phyloP scores from a whole-genome alignment of 2,113 vertebrate species.

The Salvelinus sp. region DNA sequence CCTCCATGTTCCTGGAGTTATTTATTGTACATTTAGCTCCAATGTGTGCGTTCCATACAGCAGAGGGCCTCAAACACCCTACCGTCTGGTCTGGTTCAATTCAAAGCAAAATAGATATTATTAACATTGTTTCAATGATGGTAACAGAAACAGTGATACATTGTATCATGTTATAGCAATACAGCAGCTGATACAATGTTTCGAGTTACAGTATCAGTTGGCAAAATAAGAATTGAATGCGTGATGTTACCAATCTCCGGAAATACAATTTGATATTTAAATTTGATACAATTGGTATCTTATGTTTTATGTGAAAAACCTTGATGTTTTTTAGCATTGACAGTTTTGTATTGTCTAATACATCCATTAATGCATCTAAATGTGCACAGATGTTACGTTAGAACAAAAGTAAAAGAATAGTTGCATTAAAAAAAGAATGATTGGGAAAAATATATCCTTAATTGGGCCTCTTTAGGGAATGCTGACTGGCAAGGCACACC shows the following conservation, averaged over 20 bases:
- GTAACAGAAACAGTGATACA: neutral
- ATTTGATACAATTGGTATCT: too few species aligned
- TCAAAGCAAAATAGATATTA: neutral
- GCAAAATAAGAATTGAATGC: neutral
- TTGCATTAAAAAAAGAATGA: too few species aligned
- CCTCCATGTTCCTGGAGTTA: slow-evolving; percentile 20
- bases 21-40: slow-evolving; percentile 10
- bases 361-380: too few species aligned
- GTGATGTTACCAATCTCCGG: neutral
- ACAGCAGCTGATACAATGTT: too few species aligned
- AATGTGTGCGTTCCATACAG: slow-evolving; percentile 29
- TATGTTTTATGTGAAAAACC: too few species aligned
- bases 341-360: too few species aligned
- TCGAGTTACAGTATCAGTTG: too few species aligned
- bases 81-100: neutral
- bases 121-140: neutral
- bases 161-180: too few species aligned
- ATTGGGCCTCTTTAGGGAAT: neutral
- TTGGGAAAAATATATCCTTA: too few species aligned
- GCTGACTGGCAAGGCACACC: neutral
- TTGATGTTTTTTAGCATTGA: too few species aligned
- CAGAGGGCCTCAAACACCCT: slow-evolving; percentile 12
- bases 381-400: too few species aligned
- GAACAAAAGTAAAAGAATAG: too few species aligned
- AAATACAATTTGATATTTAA: neutral